These are phyloP conservation scores for Eristalinus sepulchralis DNA, from an alignment of 2,888 invertebrate species.

Conservation along the genomic window DNA sequence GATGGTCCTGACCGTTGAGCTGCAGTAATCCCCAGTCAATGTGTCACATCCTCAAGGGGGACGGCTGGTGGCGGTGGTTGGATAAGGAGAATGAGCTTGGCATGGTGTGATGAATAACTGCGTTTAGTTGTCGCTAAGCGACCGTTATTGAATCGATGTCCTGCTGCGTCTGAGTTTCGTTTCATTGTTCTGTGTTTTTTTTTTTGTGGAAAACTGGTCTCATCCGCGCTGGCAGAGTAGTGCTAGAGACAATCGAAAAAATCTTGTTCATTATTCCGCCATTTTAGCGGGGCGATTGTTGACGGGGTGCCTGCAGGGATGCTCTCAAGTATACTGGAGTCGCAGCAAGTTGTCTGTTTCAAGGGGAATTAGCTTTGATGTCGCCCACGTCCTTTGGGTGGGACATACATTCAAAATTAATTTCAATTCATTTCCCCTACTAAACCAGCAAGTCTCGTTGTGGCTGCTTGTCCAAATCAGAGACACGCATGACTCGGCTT, in stretches of 20 bases:
- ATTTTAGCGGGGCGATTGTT: background rate
- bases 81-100: background rate
- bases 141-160: conserved; percentile 27
- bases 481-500: too few species aligned
- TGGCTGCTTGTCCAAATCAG: too few species aligned
- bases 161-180: background rate
- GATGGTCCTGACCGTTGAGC: background rate
- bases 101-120: conserved; percentile 4
- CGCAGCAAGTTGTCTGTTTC: too few species aligned
- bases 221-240: background rate
- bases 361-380: too few species aligned
- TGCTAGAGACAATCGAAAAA: background rate
- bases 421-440: too few species aligned
- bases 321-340: background rate
- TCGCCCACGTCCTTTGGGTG: too few species aligned
- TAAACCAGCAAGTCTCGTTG: too few species aligned
- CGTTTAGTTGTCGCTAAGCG: conserved; percentile 32
- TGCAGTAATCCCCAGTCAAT: background rate
- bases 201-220: background rate
- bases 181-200: background rate
- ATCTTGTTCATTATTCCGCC: background rate
- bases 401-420: too few species aligned
- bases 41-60: background rate
- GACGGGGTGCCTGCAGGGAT: background rate
- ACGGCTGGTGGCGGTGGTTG: background rate